Conservation (phyloP, 2,113 vertebrate species). For the Oriolus oriolus region DNA sequence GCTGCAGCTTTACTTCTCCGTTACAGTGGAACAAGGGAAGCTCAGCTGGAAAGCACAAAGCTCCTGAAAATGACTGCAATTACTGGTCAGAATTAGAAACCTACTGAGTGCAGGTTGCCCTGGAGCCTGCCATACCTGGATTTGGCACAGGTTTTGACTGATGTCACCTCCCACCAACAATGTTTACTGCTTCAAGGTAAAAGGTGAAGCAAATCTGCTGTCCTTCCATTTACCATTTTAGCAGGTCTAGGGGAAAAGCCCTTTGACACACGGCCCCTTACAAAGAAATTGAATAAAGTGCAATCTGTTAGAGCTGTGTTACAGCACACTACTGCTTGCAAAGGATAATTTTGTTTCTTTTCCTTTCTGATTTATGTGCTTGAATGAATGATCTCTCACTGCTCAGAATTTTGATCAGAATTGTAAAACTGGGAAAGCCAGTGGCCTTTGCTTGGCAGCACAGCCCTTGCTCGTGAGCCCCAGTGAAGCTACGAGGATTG, state of each 20-base stretch:
- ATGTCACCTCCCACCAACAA: background rate
- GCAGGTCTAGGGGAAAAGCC: slow-evolving; percentile 17
- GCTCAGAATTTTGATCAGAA: slow-evolving; percentile 8
- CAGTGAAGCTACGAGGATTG: accelerated
- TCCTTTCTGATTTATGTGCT: background rate
- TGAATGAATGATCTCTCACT: background rate
- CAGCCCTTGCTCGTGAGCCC: background rate
- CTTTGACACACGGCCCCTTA: slow-evolving; percentile 3
- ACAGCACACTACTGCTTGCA: background rate
- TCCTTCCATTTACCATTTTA: slow-evolving; percentile 21
- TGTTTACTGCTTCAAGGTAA: slow-evolving; percentile 30
- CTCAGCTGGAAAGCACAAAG: background rate
- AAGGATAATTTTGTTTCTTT: slow-evolving; percentile 17
- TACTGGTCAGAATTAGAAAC: slow-evolving; percentile 16
- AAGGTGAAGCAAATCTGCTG: slow-evolving; percentile 25
- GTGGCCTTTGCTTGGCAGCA: background rate
- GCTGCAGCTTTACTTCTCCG: background rate
- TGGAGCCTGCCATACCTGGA: background rate
- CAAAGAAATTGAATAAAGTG: slow-evolving; percentile 26
- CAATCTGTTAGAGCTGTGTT: slow-evolving; percentile 17
- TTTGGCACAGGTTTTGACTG: slow-evolving; percentile 12
- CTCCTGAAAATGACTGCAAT: slow-evolving; percentile 1
- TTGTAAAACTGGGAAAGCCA: background rate
- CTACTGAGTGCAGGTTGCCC: background rate
- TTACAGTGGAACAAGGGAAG: background rate